Conservation (phyloP, 2,888 invertebrate species). For the Phrixothrix hirtus region DNA sequence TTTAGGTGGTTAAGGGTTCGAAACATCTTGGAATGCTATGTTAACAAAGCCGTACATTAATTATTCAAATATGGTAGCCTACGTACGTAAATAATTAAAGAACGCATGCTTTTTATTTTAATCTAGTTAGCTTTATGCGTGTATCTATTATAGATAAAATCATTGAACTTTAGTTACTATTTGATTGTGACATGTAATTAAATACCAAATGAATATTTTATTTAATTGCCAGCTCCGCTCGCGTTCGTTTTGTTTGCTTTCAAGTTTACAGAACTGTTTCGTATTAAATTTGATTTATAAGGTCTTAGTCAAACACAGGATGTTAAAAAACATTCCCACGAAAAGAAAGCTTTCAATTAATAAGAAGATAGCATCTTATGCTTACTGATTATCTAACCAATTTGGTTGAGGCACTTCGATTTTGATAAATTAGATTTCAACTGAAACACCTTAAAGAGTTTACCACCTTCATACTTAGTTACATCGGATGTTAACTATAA, state of each 20-base stretch:
- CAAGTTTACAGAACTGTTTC: neutral
- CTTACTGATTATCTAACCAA: neutral
- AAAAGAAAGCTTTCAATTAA: slow-evolving; percentile 6
- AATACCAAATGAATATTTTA: neutral
- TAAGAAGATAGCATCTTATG: neutral
- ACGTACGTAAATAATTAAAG: no score
- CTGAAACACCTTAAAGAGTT: neutral
- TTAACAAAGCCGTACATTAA: no score
- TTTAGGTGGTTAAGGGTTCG: no score
- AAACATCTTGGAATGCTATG: no score
- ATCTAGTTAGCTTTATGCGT: slow-evolving; percentile 2
- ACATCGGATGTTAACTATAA: neutral
- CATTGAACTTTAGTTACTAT: neutral
- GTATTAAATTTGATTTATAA: slow-evolving; percentile 4
- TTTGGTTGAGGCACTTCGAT: neutral
- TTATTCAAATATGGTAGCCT: no score
- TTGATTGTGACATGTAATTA: slow-evolving; percentile 3
- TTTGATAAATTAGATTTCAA: neutral
- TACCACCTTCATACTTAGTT: neutral
- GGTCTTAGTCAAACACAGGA: slow-evolving; percentile 2
- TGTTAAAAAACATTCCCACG: slow-evolving; percentile 5
- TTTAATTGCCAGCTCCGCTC: neutral
- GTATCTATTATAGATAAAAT: slow-evolving; percentile 1
- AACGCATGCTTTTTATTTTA: no score
- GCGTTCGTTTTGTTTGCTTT: neutral